phyloP scores from a whole-genome alignment of 1,140 invertebrate genomes.

The Ceratosolen fusciceps region DNA sequence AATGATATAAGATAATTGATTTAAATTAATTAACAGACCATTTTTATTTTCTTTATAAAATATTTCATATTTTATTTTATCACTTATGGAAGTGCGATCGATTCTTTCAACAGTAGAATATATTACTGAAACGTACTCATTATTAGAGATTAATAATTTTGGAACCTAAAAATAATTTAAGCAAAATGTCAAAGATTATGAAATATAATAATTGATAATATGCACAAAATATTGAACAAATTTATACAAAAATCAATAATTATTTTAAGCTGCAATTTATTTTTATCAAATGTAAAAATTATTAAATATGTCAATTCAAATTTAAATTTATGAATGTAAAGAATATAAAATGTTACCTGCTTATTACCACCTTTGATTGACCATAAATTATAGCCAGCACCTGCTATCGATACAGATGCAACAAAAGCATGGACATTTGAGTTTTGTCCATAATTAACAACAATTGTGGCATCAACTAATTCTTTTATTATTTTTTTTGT shows the following conservation, averaged over 20 bases:
- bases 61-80: slow-evolving; percentile 44
- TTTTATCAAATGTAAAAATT: no score
- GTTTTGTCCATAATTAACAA: slow-evolving; percentile 78
- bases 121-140: slow-evolving; percentile 66
- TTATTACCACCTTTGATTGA: slow-evolving; percentile 76
- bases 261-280: neutral
- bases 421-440: slow-evolving; percentile 76
- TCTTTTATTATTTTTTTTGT: slow-evolving; percentile 73
- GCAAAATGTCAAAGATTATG: neutral
- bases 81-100: slow-evolving; percentile 40
- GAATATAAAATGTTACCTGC: slow-evolving; percentile 62
- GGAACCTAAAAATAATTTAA: slow-evolving; percentile 60
- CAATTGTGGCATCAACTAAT: slow-evolving; percentile 72
- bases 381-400: slow-evolving; percentile 60
- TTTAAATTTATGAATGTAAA: neutral
- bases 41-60: slow-evolving; percentile 23
- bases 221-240: neutral
- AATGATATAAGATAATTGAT: no score
- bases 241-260: neutral
- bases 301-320: no score
- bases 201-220: slow-evolving; percentile 9
- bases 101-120: slow-evolving; percentile 61
- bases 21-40: slow-evolving; percentile 25
- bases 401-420: slow-evolving; percentile 75
- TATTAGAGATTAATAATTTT: slow-evolving; percentile 60